Percentiles rank a stretch among this genome's conserved stretches.
phyloP scores from a whole-genome alignment of 1,140 invertebrate genomes.

The Potamilus streckersoni region DNA sequence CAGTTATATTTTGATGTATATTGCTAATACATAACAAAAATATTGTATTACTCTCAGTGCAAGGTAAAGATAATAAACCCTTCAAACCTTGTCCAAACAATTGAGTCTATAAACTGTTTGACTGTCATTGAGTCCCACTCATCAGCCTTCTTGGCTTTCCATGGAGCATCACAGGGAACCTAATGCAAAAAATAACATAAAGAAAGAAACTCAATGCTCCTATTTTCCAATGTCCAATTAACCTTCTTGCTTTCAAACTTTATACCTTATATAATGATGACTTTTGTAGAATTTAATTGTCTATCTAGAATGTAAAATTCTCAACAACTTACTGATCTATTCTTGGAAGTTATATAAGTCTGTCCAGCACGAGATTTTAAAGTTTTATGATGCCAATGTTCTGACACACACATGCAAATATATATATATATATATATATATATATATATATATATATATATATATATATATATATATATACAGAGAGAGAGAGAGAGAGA shows the following conservation, averaged over 20 bases:
- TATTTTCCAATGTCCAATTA: background rate
- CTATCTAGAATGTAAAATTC: background rate
- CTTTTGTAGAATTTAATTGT: background rate
- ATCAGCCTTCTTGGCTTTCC: conserved; percentile 59
- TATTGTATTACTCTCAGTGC: too few relatives aligned
- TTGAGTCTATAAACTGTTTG: conserved; percentile 57
- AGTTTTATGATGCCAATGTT: background rate
- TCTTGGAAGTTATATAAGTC: background rate
- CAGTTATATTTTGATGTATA: too few relatives aligned
- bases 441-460: too few relatives aligned
- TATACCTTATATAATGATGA: background rate
- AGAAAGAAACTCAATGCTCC: background rate
- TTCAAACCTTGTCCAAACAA: conserved; percentile 58
- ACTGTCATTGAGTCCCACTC: conserved; percentile 65
- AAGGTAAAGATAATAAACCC: background rate
- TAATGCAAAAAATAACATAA: conserved; percentile 20
- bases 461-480: too few relatives aligned
- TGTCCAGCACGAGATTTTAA: background rate
- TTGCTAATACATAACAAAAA: too few relatives aligned
- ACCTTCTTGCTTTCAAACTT: background rate
- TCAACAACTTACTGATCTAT: background rate
- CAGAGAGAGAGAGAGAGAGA: too few relatives aligned
- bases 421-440: too few relatives aligned
- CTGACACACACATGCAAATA: too few relatives aligned
- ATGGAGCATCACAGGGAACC: conserved; percentile 63